These are phyloP conservation scores for Cardiocondyla obscurior DNA, from an alignment of 1,140 invertebrate genomes.

Conservation along the genomic window DNA sequence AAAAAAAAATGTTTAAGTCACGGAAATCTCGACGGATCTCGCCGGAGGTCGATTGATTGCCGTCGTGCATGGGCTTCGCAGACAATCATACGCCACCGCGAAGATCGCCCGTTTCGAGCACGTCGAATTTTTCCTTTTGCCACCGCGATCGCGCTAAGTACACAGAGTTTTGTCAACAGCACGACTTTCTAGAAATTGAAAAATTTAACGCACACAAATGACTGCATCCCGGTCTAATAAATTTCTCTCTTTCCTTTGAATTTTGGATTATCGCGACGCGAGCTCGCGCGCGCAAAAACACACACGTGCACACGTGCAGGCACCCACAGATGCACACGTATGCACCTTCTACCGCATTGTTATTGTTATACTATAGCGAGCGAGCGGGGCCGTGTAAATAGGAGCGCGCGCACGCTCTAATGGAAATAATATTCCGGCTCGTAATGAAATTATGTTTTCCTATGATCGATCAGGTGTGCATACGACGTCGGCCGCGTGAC, in stretches of 20 bases:
- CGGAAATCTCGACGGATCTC: background rate
- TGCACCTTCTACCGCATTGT: background rate
- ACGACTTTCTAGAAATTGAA: slow-evolving; percentile 28
- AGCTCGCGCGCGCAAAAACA: background rate
- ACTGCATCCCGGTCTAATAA: slow-evolving; percentile 7
- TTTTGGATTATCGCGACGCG: slow-evolving; percentile 43
- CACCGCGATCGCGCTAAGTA: background rate
- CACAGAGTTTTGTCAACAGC: background rate
- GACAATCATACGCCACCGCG: background rate
- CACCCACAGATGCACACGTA: background rate
- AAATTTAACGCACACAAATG: slow-evolving; percentile 8
- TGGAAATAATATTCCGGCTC: slow-evolving; percentile 49
- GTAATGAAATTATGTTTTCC: slow-evolving; percentile 54
- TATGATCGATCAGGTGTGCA: slow-evolving; percentile 45
- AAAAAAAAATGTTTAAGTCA: background rate
- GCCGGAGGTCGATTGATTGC: background rate
- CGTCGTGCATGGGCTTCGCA: background rate
- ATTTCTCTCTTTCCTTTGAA: slow-evolving; percentile 45
- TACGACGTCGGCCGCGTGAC: slow-evolving; percentile 29
- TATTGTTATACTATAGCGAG: slow-evolving; percentile 30
- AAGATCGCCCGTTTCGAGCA: slow-evolving; percentile 11
- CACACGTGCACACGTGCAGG: background rate
- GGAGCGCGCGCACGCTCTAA: slow-evolving; percentile 38
- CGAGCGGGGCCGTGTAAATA: slow-evolving; percentile 37
- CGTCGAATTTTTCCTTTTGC: background rate